Base-by-base conservation (phyloP, 2,888 invertebrate species). In the Carcina quercana region DNA sequence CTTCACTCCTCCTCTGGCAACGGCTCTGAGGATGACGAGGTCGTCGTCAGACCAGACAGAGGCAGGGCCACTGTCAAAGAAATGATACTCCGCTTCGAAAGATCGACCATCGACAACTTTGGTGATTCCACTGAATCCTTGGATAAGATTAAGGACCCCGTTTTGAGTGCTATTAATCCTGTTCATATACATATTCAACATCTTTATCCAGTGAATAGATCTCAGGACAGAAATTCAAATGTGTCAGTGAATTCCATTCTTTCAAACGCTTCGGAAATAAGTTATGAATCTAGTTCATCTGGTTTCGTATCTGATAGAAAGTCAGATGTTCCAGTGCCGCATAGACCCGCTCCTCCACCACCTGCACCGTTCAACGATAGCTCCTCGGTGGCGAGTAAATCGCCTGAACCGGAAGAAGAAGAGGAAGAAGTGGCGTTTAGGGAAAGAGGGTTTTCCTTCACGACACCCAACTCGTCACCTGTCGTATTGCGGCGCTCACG, bases 211-310 rank as follows among this genome's bases (percentile, higher is more conserved):
- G 70, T 66, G 48, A 60, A 60, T 30, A 69, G 54, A 56, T 61
- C 73, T 43, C 76, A 71, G 56, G 75, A 80, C 43, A 69, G 82
- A 42, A 71, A 79, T 58, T 84, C 84, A 10, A 79, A 74, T 43
- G 66, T 80, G 38, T 85, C 84, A 42, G 80, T 85, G 50, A 85
- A 85, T 64, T 85, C 84, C 2, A 71, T 80, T 50, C 55, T 84
- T 46, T 84, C 84, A 5, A 79, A 80, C 43, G 67, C 73, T 37
- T 83, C 84, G 11, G 80, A 79, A 58, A 61, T 69, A 37, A 82
- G 83, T 53, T 75, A 58, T 50, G 79, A 74, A 53, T 82, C 83
- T n/a, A 70, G 71, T 60, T 80, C 83, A n/a, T 83, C 83, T 7
- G 83, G 82, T 40, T 83, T 83, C 50, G 59, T 75, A 15, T 82